These are phyloP conservation scores for Sebastiscus albofasciatus DNA, from an alignment of 2,797 vertebrate species.

Conservation along the genomic window DNA sequence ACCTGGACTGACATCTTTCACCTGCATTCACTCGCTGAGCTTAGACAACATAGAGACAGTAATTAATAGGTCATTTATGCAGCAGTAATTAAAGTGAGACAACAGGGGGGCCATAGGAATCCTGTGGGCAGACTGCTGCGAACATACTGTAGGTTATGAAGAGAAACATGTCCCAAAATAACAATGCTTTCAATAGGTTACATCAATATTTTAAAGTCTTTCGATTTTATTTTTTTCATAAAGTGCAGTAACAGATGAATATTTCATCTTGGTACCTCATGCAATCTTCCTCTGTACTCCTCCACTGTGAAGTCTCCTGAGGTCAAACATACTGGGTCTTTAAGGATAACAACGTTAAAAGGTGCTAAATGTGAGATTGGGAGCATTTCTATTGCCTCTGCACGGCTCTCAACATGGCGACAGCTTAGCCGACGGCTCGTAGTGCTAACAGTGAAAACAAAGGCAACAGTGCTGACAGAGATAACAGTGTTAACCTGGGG, in stretches of 20 bases:
- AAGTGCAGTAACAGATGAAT: constrained; percentile 59
- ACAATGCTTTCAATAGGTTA: constrained; percentile 39
- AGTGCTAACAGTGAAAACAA: too few relatives aligned
- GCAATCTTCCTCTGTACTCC: background rate
- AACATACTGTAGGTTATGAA: background rate
- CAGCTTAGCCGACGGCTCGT: too few relatives aligned
- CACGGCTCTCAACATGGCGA: too few relatives aligned
- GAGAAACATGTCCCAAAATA: constrained; percentile 42
- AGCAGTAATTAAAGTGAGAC: constrained; percentile 2
- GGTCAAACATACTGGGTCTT: background rate
- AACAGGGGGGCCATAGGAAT: background rate
- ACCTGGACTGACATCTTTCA: background rate
- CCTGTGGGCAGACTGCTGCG: background rate
- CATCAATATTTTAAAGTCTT: constrained; percentile 55
- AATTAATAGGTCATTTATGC: background rate
- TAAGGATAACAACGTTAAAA: background rate
- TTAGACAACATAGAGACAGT: background rate
- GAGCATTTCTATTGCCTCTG: too few relatives aligned
- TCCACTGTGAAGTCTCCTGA: constrained; percentile 7
- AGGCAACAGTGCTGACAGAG: too few relatives aligned
- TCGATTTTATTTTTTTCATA: constrained; percentile 12
- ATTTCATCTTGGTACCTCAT: constrained; percentile 45
- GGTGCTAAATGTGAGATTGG: too few relatives aligned
- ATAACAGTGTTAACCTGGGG: too few relatives aligned
- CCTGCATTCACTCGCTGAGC: background rate